A percentile compares a stretch with the other conserved stretches of the same genome.
Evolutionary conservation across 2,113 vertebrate species (phyloP).

Genomic region (Tympanuchus pallidicinctus): DNA sequence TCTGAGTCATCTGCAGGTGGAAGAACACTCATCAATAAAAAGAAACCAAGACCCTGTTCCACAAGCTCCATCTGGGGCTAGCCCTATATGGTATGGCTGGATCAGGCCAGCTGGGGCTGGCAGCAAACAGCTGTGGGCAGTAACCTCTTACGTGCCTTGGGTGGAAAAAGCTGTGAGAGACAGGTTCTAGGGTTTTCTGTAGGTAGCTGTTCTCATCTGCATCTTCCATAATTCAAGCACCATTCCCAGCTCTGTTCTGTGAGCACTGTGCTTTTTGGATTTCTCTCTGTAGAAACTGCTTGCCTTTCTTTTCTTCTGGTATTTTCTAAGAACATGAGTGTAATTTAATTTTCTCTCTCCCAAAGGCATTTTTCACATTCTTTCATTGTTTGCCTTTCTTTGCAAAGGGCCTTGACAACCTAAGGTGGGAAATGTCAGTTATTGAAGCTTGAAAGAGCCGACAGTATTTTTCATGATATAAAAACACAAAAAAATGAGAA

Average conservation of each 20-base stretch:
- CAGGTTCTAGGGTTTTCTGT: not conserved
- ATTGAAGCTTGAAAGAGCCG: not conserved
- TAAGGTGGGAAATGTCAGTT: not conserved
- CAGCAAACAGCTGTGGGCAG: not conserved
- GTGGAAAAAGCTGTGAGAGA: not conserved
- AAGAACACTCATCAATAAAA: not conserved
- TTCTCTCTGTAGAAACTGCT: not conserved
- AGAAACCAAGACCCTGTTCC: not conserved
- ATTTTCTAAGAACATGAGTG: not conserved
- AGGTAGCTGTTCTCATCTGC: accelerated
- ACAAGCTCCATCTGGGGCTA: not conserved
- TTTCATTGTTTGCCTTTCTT: not conserved
- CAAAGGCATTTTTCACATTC: not conserved
- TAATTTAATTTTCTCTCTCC: not conserved
- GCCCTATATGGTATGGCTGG: too few relatives aligned
- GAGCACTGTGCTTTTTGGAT: not conserved
- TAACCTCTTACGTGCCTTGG: not conserved
- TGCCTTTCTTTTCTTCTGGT: not conserved
- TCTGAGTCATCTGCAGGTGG: not conserved
- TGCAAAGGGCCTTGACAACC: not conserved
- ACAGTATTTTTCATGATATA: not conserved
- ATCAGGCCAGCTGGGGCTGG: not conserved
- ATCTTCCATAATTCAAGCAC: not conserved
- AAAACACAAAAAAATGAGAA: not conserved
- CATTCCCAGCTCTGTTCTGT: not conserved